Evolutionary conservation across 37 sponge, comb jelly and placozoan species (phyloP), one percentile per base, ranked within the genome.

Genomic region (Lycopodina hypogea): DNA sequence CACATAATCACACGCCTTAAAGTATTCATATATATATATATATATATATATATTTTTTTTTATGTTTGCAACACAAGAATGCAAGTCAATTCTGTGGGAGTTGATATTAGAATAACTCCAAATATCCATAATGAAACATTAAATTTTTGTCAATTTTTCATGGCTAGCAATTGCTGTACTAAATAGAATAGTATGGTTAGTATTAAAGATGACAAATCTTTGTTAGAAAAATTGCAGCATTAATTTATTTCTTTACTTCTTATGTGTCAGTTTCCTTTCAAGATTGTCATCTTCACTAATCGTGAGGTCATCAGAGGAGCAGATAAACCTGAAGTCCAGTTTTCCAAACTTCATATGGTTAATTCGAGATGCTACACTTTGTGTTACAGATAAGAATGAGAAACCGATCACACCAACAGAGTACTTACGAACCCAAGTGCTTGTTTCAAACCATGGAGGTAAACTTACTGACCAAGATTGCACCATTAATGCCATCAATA

Each of bases 341-440:
- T 85, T 85, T 35, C 86, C 86, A 22, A n/a, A 78, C 22, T 85
- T 85, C 66, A 53, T 85, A 24, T 85, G 86, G 86, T 37, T 85
- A 38, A 40, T 85, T 26, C 78, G 86, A 11, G 78, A 77, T 28
- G 28, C 6, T 26, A 8, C 22, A 17, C 40, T 61, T n/a, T 50
- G 33, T 2, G 3, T 77, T 11, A 32, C 50, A 3, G 50, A 40
- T 17, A 28, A 42, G 8, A 2, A 41, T 6, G 51, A 39, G 3
- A 6, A 14, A 4, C 45, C 50, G 14, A 40, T 71, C 45, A 28
- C 50, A 9, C 50, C 45, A 17, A 45, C 24, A 2, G 24, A 71
- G n/a, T 71, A 71, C 28, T 26, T 71, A 4, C 9, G 7, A 15
- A 35, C 19, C 2, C 19, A 35, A 18, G 68, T 67, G 37, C 68